A percentile compares a stretch with the other conserved stretches of the same genome.
These are phyloP conservation scores for Pogoniulus pusillus DNA, from an alignment of 2,797 vertebrate species.

Conservation along the genomic window DNA sequence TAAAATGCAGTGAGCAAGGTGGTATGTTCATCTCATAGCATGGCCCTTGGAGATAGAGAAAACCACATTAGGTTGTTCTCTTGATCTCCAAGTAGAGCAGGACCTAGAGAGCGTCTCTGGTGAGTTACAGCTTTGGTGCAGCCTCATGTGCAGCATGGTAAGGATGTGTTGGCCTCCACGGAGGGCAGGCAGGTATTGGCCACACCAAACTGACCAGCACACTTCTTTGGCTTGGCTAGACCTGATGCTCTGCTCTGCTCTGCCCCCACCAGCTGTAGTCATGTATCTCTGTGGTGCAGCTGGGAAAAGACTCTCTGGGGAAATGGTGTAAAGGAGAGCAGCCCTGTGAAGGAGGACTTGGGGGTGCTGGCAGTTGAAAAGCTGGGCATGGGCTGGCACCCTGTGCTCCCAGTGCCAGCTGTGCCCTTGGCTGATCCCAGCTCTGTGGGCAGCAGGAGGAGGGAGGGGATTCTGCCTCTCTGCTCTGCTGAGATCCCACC, in stretches of 20 bases:
- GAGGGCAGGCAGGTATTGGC: accelerated
- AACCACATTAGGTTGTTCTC: neutral
- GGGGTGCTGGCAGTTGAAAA: neutral
- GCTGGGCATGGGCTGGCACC: neutral
- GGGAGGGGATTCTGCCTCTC: neutral
- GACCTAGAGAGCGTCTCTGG: neutral
- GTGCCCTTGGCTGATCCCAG: neutral
- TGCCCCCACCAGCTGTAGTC: neutral
- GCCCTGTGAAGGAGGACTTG: neutral
- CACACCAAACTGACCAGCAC: accelerated
- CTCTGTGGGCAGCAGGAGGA: neutral
- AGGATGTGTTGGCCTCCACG: accelerated
- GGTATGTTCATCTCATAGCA: neutral
- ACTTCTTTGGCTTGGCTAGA: neutral
- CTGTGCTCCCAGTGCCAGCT: neutral
- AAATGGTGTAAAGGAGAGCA: neutral
- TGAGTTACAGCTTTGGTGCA: neutral
- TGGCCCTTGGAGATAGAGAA: neutral
- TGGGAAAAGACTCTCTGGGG: neutral
- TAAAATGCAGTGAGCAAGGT: neutral
- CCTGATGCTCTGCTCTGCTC: neutral
- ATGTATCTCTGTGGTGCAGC: neutral
- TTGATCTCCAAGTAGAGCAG: neutral
- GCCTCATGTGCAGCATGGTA: accelerated
- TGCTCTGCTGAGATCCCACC: neutral